Evolutionary conservation across 2,113 vertebrate species (phyloP).

Genomic region (Sinocyclocheilus anophthalmus): DNA sequence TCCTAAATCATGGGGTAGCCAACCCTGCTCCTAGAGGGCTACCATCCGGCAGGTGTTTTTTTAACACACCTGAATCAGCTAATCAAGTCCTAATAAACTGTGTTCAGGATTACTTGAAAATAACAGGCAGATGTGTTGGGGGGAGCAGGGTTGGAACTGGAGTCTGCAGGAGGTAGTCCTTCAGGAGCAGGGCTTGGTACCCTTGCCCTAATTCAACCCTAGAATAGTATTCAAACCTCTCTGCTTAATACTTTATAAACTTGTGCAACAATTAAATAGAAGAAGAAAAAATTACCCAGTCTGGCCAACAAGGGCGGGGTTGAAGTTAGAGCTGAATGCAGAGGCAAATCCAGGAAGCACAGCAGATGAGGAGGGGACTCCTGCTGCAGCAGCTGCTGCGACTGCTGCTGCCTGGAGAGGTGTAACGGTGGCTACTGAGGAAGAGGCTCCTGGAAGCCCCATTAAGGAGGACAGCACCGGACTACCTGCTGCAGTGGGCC

Average conservation of each 20-base stretch:
- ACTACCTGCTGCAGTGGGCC: constrained; percentile 80
- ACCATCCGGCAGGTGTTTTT: too few species aligned
- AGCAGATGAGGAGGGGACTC: constrained; percentile 81
- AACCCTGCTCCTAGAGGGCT: too few species aligned
- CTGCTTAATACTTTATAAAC: too few species aligned
- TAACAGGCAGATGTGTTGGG: too few species aligned
- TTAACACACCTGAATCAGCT: too few species aligned
- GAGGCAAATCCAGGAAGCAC: constrained; percentile 95
- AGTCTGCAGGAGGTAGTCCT: too few species aligned
- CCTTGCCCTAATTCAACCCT: too few species aligned
- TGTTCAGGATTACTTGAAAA: too few species aligned
- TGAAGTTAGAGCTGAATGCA: constrained; percentile 95
- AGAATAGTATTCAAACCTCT: too few species aligned
- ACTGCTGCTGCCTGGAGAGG: constrained; percentile 79
- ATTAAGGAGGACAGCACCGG: constrained; percentile 92
- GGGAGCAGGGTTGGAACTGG: too few species aligned
- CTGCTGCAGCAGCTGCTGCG: constrained; percentile 76
- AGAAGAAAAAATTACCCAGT: constrained; percentile 76
- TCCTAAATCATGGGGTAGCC: too few species aligned
- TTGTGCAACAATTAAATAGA: background rate
- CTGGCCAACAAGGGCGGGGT: constrained; percentile 86
- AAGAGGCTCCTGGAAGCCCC: constrained; percentile 84
- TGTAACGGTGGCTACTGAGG: constrained; percentile 86
- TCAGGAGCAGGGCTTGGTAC: background rate
- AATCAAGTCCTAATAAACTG: too few species aligned